These are phyloP conservation scores for Pemphredon lugubris DNA, from an alignment of 2,888 invertebrate species.

Conservation along the genomic window DNA sequence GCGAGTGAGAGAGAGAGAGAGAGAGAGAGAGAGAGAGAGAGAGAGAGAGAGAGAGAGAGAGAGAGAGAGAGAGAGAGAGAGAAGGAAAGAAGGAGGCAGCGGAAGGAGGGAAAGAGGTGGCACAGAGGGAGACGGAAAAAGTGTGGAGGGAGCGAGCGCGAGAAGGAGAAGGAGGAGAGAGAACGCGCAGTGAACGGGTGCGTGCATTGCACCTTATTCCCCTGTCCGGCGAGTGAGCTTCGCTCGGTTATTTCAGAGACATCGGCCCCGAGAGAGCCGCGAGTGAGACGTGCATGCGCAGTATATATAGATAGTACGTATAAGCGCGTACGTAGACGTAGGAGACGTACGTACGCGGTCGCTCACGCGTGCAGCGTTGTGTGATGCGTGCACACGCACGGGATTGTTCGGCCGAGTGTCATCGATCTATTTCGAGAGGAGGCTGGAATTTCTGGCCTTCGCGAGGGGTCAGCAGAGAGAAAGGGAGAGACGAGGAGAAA, in stretches of 20 bases:
- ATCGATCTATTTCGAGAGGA: slow-evolving; percentile 80
- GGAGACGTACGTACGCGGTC: slow-evolving; percentile 25
- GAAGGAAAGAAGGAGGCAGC: slow-evolving; percentile 16
- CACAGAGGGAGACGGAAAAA: slow-evolving; percentile 20
- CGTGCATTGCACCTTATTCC: slow-evolving; percentile 71
- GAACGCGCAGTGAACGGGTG: slow-evolving; percentile 59
- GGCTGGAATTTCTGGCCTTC: slow-evolving; percentile 79
- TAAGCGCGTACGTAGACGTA: not conserved
- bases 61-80: slow-evolving; percentile 7
- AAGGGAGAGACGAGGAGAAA: slow-evolving; percentile 31
- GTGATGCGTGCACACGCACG: slow-evolving; percentile 60
- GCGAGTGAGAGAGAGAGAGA: slow-evolving; percentile 23
- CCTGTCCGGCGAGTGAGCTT: slow-evolving; percentile 65
- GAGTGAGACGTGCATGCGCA: slow-evolving; percentile 23
- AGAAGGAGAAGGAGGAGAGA: slow-evolving; percentile 27
- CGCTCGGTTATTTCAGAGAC: slow-evolving; percentile 71
- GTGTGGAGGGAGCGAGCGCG: slow-evolving; percentile 11
- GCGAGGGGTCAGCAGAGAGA: slow-evolving; percentile 54
- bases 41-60: slow-evolving; percentile 13
- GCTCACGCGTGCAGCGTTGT: slow-evolving; percentile 29
- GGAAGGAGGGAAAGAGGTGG: not conserved
- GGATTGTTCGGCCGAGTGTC: slow-evolving; percentile 78
- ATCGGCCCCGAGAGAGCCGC: slow-evolving; percentile 61
- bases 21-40: not conserved
- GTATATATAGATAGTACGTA: no score